Evolutionary conservation across 2,113 vertebrate species (phyloP), one percentile per base, ranked within the genome.

Genomic region (Ondatra zibethicus): DNA sequence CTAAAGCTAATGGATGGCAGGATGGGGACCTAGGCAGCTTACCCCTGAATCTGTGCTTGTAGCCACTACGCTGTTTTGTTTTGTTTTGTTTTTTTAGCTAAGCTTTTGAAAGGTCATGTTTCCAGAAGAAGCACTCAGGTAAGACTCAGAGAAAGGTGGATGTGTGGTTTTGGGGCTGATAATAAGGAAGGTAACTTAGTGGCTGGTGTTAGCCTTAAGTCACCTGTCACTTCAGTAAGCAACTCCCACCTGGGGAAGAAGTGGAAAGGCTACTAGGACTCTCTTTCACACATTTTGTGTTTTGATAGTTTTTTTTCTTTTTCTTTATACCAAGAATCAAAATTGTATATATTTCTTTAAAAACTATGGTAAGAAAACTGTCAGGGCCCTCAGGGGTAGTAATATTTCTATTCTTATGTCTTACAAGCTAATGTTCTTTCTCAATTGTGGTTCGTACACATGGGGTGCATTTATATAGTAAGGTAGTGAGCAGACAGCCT

Each of bases 331-430:
- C 17, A 65, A 92, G 33, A 93, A 66, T 81, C 27, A 85, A 92
- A 92, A 81, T 36, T 95, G 72, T 66, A 87, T 96, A 58, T 72
- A 70, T 91, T 87, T 91, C 31, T 88, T 95, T 76, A 3, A 73
- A 93, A 92, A 42, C 45, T 61, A 78, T 42, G 29, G 68, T n/a
- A 91, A 81, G 89, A 81, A 94, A 89, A 73, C 12, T 21, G 12
- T 19, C 89, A 52, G 66, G 47, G 27, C 33, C 72, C 58, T 55
- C 45, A 33, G 55, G 19, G 47, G 29, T 77, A 25, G 33, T 82
- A 61, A 68, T 75, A 52, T 42, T 72, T 93, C 27, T n/a, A 8
- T 91, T 50, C 27, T 52, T 89, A 42, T 21, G 47, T 94, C 25
- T 81, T 81, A 7, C 68, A 94, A 87, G 39, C 78, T 33, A 39